Conservation (phyloP, 2,113 vertebrate genomes). For the Bambusicola thoracicus region DNA sequence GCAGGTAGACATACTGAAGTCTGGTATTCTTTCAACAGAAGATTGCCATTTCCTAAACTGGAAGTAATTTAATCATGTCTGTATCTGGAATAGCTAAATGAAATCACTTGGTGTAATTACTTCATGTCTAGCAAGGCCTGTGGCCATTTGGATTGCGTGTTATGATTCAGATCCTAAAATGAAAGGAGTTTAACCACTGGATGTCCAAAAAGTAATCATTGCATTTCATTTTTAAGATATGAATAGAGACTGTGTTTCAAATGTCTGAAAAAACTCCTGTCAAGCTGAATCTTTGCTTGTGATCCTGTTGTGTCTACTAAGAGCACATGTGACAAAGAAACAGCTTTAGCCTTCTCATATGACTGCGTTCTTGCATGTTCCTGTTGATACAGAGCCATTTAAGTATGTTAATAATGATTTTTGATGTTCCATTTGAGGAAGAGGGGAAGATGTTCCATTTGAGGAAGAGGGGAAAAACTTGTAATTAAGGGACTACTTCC, state of each 20-base stretch:
- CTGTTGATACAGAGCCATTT: background rate
- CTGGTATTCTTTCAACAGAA: constrained; percentile 30
- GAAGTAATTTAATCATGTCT: constrained; percentile 54
- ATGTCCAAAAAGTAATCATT: background rate
- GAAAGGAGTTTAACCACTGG: background rate
- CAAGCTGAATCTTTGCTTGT: background rate
- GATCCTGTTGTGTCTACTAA: background rate
- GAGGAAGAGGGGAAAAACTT: background rate
- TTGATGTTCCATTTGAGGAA: background rate
- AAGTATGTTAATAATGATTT: background rate
- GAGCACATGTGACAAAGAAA: background rate
- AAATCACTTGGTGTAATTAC: constrained; percentile 44
- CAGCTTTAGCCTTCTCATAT: background rate
- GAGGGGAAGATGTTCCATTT: background rate
- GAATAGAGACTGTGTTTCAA: background rate
- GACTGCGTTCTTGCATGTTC: background rate
- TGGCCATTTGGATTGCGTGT: constrained; percentile 31
- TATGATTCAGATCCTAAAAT: background rate
- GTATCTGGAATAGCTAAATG: constrained; percentile 51
- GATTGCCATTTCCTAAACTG: constrained; percentile 34
- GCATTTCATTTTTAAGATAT: background rate
- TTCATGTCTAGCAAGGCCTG: constrained; percentile 23
- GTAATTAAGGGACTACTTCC: background rate
- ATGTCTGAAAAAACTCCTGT: background rate
- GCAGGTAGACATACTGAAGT: background rate